Percentiles rank a stretch among this genome's conserved stretches.
These are phyloP conservation scores for Cettia cetti DNA, from an alignment of 2,113 vertebrate species.

Conservation along the genomic window DNA sequence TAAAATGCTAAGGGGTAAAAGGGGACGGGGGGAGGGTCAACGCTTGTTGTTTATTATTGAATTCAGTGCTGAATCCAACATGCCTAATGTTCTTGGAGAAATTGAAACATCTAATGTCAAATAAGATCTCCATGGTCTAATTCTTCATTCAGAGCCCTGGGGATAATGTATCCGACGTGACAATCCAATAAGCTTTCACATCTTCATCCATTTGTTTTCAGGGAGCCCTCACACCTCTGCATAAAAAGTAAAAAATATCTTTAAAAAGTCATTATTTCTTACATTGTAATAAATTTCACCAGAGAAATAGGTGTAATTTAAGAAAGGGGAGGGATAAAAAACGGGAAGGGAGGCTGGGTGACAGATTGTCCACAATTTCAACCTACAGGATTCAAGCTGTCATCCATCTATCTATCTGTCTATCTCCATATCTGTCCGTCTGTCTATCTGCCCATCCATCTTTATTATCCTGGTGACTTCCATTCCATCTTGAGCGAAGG, in stretches of 20 bases:
- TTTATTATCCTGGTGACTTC: neutral
- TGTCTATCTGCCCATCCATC: neutral
- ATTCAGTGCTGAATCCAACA: slow-evolving; percentile 39
- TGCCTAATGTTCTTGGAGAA: slow-evolving; percentile 49
- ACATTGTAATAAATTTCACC: slow-evolving; percentile 26
- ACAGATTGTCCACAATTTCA: slow-evolving; percentile 3
- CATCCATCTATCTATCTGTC: slow-evolving; percentile 4
- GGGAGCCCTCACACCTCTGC: slow-evolving; percentile 31
- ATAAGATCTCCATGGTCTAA: slow-evolving; percentile 64
- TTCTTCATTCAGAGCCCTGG: slow-evolving; percentile 61
- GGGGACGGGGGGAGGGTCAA: neutral
- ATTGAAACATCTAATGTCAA: slow-evolving; percentile 73
- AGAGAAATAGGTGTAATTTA: neutral
- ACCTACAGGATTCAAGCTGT: neutral
- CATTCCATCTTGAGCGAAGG: neutral
- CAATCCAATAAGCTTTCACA: slow-evolving; percentile 61
- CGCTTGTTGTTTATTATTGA: neutral
- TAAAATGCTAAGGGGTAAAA: slow-evolving; percentile 46
- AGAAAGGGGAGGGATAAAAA: neutral
- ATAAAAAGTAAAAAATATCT: slow-evolving; percentile 62
- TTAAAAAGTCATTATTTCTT: slow-evolving; percentile 28
- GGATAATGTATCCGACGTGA: slow-evolving; percentile 55
- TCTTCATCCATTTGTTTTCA: slow-evolving; percentile 47
- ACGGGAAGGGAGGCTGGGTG: neutral
- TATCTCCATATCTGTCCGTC: neutral